These are phyloP conservation scores for Ashinkailepas kermadecensis DNA, from an alignment of 2,888 invertebrate genomes.

Conservation along the genomic window DNA sequence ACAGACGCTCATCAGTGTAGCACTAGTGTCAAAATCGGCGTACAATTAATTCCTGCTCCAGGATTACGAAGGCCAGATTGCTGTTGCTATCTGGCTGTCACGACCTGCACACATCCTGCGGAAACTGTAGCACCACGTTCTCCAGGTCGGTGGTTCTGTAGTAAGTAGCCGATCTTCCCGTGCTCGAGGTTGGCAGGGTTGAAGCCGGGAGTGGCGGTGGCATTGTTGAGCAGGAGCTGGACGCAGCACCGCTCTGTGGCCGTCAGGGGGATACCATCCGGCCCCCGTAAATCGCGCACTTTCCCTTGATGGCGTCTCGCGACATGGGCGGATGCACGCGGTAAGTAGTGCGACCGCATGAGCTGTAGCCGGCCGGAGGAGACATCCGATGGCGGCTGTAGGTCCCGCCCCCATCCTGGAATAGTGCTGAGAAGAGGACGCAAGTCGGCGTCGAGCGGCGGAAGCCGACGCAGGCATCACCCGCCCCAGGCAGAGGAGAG, in stretches of 20 bases:
- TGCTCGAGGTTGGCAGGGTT: neutral
- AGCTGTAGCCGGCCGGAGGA: neutral
- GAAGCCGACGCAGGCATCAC: neutral
- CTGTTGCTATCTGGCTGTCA: neutral
- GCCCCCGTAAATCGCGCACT: neutral
- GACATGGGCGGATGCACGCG: neutral
- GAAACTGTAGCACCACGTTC: neutral
- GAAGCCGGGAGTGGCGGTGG: neutral
- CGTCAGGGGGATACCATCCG: neutral
- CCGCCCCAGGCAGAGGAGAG: neutral
- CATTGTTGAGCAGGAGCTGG: neutral
- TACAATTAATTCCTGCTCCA: neutral
- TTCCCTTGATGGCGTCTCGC: neutral
- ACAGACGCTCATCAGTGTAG: neutral
- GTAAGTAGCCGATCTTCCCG: neutral
- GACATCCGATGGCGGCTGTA: neutral
- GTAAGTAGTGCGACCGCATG: neutral
- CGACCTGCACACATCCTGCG: neutral
- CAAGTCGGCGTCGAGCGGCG: neutral
- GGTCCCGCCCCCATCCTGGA: neutral
- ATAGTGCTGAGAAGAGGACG: neutral
- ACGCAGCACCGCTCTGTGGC: neutral
- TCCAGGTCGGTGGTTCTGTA: neutral
- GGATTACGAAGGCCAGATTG: neutral
- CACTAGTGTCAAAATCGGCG: neutral